Evolutionary conservation across 2,797 vertebrate genomes (phyloP).

Genomic region (Anolis apletophallus): DNA sequence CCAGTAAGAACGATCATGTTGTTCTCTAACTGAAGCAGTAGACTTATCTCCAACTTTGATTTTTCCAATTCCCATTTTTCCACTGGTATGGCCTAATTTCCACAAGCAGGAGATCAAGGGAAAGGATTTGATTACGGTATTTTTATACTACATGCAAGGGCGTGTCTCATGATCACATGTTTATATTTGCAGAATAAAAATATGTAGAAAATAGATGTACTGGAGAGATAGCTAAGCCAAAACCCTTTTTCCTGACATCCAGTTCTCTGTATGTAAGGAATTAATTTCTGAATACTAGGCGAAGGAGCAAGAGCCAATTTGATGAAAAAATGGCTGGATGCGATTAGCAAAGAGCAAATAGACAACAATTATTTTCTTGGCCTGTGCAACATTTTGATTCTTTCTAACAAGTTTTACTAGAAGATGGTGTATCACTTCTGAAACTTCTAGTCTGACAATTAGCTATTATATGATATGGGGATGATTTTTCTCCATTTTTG

Average conservation of each 20-base stretch:
- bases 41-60: neutral
- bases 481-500: neutral
- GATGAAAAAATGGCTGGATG: neutral
- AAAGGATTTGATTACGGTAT: neutral
- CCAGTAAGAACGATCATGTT: neutral
- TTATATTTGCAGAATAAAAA: neutral
- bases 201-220: neutral
- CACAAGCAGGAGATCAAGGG: neutral
- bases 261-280: neutral
- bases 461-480: neutral
- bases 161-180: neutral
- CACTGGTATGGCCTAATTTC: neutral
- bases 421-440: neutral
- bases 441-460: neutral
- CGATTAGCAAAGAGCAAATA: neutral
- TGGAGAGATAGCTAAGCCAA: neutral
- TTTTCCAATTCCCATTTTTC: neutral
- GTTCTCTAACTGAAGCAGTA: neutral
- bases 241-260: neutral
- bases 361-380: neutral
- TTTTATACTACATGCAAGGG: neutral
- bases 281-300: neutral
- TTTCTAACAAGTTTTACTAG: neutral
- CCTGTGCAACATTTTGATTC: neutral
- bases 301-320: neutral